Evolutionary conservation across 2,797 vertebrate genomes (phyloP), one percentile per base, ranked within the genome.

Genomic region (Acanthiza pusilla): DNA sequence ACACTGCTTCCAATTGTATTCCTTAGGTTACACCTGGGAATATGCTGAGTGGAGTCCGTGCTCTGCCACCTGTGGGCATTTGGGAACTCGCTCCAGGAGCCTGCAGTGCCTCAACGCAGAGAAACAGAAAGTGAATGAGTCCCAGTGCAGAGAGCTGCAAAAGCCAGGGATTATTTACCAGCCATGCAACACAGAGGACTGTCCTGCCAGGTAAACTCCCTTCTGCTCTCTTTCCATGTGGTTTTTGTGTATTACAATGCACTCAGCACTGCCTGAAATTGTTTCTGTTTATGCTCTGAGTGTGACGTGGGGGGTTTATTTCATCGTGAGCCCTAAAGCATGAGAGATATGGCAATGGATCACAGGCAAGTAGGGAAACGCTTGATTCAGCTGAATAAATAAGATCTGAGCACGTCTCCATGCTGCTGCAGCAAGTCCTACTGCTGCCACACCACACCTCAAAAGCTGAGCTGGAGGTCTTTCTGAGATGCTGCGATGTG

Each of bases 41-140:
- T 97, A 98, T n/a, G 97, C 97, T 2, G 97, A 98, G 67, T 99
- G 98, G 99, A 97, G 96, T 5, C 67, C 81, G 7, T 99, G 99
- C 96, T 98, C 98, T 23, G 93, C 98, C 27, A 97, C 98, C 81
- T 99, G 99, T 88, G 99, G 99, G 60, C 98, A 97, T 83, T 93
- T 93, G 65, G 99, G 99, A 55, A 97, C 94, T 20, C 98, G 97
- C 36, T 91, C 97, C 73, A 98, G 97, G 96, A 97, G 89, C 47
- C 91, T 97, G 2, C 97, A 55, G 48, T 99, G 99, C 60, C 29
- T 96, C 48, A 94, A 91, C 20, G 38, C 91, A 21, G 93, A 95
- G 3, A 97, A 98, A 19, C 95, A 97, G 66, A 96, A 95, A 70
- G 98, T 97, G 57, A 96, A 97, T 13, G 95, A 97, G 34, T 96